Base-by-base conservation (phyloP, 2,888 invertebrate genomes). In the Lacanobia oleracea region DNA sequence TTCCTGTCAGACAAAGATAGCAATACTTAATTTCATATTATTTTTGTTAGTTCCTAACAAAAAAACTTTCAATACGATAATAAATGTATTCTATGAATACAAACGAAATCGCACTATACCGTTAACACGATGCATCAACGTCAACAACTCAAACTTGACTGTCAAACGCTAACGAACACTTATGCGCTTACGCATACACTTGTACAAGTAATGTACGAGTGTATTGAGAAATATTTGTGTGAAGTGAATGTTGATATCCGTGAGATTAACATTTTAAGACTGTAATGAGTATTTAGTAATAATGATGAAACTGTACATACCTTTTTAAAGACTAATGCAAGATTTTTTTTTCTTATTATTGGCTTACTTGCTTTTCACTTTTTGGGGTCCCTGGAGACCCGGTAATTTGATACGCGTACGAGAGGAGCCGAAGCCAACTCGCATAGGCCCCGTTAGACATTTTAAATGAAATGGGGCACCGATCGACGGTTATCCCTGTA, bases 51-150 rank as follows among this genome's bases (percentile, higher is more conserved):
- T 51, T 37, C 5, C 0, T 2, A 9, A 48, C 10, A 48, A 62
- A 51, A 51, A 21, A n/a, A 50, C 5, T 7, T 65, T 40, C 9
- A 43, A 66, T 62, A 37, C 48, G 40, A 57, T 62, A 71, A 66
- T 68, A 72, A 40, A 76, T 51, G n/a, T 43, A 68, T 62, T 76
- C 7, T 16, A 43, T 48, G 61, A 45, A 43, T 54, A 69, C 73
- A 76, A 85, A 83, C 85, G 82, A 87, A 91, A 91, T 88, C 79
- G 81, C 85, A 85, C 83, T 78, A 82, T 83, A 74, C 88, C 85
- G 87, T 90, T 89, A 88, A 87, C 87, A 82, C 83, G 83, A 92
- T 92, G 88, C 88, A 90, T 92, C 92, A 91, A 87, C 82, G 88
- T 89, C 91, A 90, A 88, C 87, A 85, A 77, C 75, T 83, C 79